Percentiles rank a stretch among this genome's conserved stretches.
These are phyloP conservation scores for Lepidurus arcticus DNA, from an alignment of 1,140 invertebrate genomes.

Conservation along the genomic window DNA sequence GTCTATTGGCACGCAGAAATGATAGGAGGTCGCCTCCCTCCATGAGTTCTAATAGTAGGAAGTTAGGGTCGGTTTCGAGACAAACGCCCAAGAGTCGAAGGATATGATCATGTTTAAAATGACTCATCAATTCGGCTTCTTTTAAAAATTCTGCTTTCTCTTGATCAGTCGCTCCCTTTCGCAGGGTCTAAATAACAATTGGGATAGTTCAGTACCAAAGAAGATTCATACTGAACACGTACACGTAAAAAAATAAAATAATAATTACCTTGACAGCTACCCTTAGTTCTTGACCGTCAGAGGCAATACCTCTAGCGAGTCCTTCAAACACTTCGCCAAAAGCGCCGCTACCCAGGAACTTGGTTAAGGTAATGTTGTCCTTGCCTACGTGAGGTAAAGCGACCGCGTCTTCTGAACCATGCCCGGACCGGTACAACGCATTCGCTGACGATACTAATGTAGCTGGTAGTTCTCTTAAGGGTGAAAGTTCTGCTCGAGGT, in stretches of 20 bases:
- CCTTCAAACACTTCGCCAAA: conserved; percentile 96
- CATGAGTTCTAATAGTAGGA: conserved; percentile 95
- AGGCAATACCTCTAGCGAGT: conserved; percentile 53
- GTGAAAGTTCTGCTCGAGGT: conserved; percentile 54
- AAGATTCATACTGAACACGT: not conserved
- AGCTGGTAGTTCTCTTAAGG: conserved; percentile 72
- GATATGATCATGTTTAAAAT: conserved; percentile 95
- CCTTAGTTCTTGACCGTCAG: conserved; percentile 52
- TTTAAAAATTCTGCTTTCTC: conserved; percentile 93
- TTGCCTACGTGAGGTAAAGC: conserved; percentile 74
- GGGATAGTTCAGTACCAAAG: too few relatives aligned
- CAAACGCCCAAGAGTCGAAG: conserved; percentile 87
- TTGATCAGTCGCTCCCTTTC: conserved; percentile 82
- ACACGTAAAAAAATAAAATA: conserved; percentile 5
- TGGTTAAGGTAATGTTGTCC: conserved; percentile 71
- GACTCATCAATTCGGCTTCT: conserved; percentile 94
- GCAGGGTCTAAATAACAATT: conserved; percentile 60
- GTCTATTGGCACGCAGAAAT: conserved; percentile 72
- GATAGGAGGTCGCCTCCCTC: conserved; percentile 88
- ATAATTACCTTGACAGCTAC: conserved; percentile 74
- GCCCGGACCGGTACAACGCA: conserved; percentile 58
- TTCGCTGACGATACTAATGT: conserved; percentile 71
- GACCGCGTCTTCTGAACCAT: conserved; percentile 58
- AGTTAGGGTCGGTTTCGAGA: conserved; percentile 84
- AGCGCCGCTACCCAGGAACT: conserved; percentile 90